phyloP scores from a whole-genome alignment of 2,888 invertebrate genomes.

The Venusia cambrica region DNA sequence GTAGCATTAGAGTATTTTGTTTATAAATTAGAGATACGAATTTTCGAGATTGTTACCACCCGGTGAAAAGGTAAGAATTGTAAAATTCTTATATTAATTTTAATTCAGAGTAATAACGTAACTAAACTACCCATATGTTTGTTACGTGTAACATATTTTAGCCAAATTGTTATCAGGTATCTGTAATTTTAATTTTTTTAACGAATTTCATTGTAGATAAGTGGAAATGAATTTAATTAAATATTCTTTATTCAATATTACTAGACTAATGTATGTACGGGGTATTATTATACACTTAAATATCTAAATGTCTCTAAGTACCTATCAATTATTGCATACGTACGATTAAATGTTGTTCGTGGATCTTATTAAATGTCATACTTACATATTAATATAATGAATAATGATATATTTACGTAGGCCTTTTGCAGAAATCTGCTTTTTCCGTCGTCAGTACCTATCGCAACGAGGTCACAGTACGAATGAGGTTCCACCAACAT shows the following conservation, averaged over 20 bases:
- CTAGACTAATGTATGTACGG: constrained; percentile 56
- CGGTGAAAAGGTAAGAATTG: constrained; percentile 60
- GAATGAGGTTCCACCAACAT: constrained; percentile 48
- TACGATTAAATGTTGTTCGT: constrained; percentile 62
- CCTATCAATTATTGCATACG: constrained; percentile 44
- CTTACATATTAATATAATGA: constrained; percentile 41
- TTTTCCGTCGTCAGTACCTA: constrained; percentile 28
- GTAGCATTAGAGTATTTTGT: constrained; percentile 68
- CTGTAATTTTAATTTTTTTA: constrained; percentile 60
- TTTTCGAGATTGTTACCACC: constrained; percentile 78
- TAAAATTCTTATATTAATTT: constrained; percentile 51
- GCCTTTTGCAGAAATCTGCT: constrained; percentile 43
- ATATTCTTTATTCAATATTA: constrained; percentile 53
- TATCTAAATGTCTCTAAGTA: constrained; percentile 68
- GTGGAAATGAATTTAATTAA: constrained; percentile 61
- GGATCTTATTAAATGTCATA: constrained; percentile 43
- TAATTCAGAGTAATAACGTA: constrained; percentile 49
- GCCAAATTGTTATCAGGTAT: constrained; percentile 61
- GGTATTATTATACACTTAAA: constrained; percentile 50
- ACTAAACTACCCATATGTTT: constrained; percentile 61
- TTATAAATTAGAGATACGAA: constrained; percentile 73
- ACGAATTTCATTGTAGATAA: constrained; percentile 67
- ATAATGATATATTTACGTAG: constrained; percentile 53
- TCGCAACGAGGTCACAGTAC: constrained; percentile 26
- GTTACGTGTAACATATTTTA: constrained; percentile 64